Percentiles rank a stretch among this genome's conserved stretches.
Evolutionary conservation across 1,140 invertebrate genomes (phyloP).

Genomic region (Rhopalosiphum padi): DNA sequence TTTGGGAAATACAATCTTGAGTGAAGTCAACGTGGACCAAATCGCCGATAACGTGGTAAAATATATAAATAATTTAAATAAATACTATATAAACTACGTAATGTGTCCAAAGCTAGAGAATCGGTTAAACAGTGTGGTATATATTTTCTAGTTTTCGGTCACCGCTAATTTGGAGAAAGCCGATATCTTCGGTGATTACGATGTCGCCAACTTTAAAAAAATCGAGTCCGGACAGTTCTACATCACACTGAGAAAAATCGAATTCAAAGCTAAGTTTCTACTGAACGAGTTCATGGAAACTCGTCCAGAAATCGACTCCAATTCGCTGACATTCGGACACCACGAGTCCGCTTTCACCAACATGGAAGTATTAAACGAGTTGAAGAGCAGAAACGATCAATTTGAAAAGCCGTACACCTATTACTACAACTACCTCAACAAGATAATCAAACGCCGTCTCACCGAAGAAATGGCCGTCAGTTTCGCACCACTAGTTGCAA

Average conservation of each 20-base stretch:
- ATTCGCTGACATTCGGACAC: not conserved
- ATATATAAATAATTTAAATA: not conserved
- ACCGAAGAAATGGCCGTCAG: not conserved
- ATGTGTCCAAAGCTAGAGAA: not conserved
- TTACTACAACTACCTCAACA: conserved; percentile 8
- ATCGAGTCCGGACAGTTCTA: not conserved
- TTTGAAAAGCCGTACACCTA: not conserved
- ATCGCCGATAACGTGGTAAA: not conserved
- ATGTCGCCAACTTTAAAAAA: not conserved
- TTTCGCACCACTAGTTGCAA: not conserved
- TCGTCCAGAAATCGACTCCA: not conserved
- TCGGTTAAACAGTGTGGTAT: not conserved
- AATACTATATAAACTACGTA: too few relatives aligned
- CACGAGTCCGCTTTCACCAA: not conserved
- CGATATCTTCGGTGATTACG: not conserved
- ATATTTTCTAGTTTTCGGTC: not conserved
- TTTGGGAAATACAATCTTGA: not conserved
- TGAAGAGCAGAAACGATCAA: not conserved
- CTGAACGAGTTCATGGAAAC: not conserved
- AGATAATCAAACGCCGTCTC: not conserved
- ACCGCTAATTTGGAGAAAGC: not conserved
- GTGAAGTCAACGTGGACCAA: not conserved
- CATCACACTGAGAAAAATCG: not conserved
- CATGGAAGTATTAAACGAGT: not conserved
- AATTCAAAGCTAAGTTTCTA: not conserved